phyloP scores from a whole-genome alignment of 2,888 invertebrate genomes.

The Rhimphoctona megacephalus region DNA sequence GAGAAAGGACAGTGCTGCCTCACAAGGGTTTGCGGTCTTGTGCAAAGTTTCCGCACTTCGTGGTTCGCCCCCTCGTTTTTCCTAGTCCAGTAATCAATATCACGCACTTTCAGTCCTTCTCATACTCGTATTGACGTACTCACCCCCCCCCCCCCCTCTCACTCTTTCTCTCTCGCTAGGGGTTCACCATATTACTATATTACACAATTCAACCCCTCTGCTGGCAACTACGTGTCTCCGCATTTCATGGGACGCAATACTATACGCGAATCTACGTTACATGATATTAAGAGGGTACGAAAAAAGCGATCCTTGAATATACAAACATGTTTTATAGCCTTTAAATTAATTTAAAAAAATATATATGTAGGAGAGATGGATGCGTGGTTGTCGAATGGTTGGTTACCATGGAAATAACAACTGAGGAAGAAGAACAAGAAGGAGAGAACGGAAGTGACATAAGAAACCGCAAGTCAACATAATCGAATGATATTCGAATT shows the following conservation, averaged over 20 bases:
- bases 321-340: background rate
- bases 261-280: background rate
- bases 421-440: too few species aligned
- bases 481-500: too few species aligned
- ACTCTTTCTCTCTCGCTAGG: constrained; percentile 12
- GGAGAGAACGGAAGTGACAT: too few species aligned
- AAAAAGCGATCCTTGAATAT: background rate
- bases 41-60: constrained; percentile 47
- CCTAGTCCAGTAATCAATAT: constrained; percentile 74
- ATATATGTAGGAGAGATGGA: too few species aligned
- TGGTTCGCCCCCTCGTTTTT: constrained; percentile 56
- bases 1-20: constrained; percentile 58
- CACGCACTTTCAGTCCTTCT: constrained; percentile 70
- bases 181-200: background rate
- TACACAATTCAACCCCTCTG: constrained; percentile 19
- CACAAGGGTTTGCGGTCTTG: constrained; percentile 30
- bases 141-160: constrained; percentile 34
- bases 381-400: too few species aligned
- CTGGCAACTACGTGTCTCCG: constrained; percentile 6
- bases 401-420: too few species aligned
- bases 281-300: background rate
- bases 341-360: background rate
- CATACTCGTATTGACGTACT: constrained; percentile 31
- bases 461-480: too few species aligned
- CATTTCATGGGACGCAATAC: constrained; percentile 2